Base-by-base conservation (phyloP, 2,888 invertebrate genomes). In the Epinotia demarniana region DNA sequence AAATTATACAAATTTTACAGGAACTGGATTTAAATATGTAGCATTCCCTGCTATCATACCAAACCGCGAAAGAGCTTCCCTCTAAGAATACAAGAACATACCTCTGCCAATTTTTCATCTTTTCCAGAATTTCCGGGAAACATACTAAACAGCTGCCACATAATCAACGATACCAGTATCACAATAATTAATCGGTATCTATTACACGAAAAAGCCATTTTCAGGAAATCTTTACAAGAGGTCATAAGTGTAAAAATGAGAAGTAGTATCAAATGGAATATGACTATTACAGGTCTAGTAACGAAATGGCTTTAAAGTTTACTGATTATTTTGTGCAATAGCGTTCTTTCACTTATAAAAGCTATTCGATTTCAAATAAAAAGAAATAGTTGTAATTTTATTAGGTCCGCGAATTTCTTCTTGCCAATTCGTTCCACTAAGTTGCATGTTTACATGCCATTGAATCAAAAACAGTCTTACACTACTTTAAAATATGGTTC, bases 181-280 rank as follows among this genome's bases (percentile, higher is more conserved):
- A 93, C 81, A 79, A 94, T 93, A 66, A 93, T 82, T 75, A 94
- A 82, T 81, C 91, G 91, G 78, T 92, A 94, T 72, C 91, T 88
- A 82, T 90, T 93, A 81, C 91, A 93, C 0, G 90, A 89, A 82
- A 92, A 92, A 77, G 90, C 90, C 94, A 94, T 88, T 80, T 69
- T 84, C 69, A 55, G 6, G 69, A 60, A 67, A 61, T 72, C 70
- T 66, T 39, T 53, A 49, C 39, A 71, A 69, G 43, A 63, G 57
- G 19, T 58, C 69, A 70, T 75, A 58, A 64, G 58, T 64, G n/a
- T 49, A 53, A 60, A 57, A 61, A 53, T 39, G 60, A 19, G 6
- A 57, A 68, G 62, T 39, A 19, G 13, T 70, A 53, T 64, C 23
- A 69, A 60, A 60, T 60, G 23, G 9, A 60, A 23, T 27, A 58